Evolutionary conservation across 2,113 vertebrate species (phyloP).

Genomic region (Cheirogaleus medius): DNA sequence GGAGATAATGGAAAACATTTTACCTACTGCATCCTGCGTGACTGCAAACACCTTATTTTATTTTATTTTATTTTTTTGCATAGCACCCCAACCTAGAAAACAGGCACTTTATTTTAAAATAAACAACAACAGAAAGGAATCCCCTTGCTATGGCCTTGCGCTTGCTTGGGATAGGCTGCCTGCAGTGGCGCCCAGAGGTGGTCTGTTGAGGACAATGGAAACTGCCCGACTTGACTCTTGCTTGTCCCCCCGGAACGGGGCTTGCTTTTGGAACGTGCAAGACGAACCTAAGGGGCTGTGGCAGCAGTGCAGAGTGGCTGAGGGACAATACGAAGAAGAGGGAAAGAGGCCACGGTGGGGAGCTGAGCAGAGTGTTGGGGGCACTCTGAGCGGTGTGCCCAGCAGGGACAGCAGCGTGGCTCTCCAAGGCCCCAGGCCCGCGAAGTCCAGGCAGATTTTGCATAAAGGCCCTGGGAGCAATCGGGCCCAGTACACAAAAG

Average conservation of each 20-base stretch:
- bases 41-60: not conserved
- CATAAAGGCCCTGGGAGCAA: not conserved
- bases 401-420: fast-evolving
- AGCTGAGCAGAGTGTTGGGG: not conserved
- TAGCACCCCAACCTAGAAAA: not conserved
- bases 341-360: not conserved
- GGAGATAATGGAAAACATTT: too few species aligned
- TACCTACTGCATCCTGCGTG: fast-evolving
- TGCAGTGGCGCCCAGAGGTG: not conserved
- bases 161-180: not conserved
- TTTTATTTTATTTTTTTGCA: not conserved
- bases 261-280: too few species aligned
- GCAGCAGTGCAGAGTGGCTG: fast-evolving
- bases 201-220: fast-evolving
- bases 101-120: not conserved
- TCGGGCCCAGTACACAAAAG: not conserved
- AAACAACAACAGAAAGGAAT: not conserved
- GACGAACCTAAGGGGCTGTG: not conserved
- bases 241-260: not conserved
- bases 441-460: not conserved
- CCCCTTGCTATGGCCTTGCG: not conserved
- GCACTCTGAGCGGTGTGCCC: fast-evolving
- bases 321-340: too few species aligned
- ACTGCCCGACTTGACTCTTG: not conserved
- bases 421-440: fast-evolving